A percentile compares a stretch with the other conserved stretches of the same genome.
phyloP scores from a whole-genome alignment of 2,113 vertebrate genomes.

The Trogon melanurus region DNA sequence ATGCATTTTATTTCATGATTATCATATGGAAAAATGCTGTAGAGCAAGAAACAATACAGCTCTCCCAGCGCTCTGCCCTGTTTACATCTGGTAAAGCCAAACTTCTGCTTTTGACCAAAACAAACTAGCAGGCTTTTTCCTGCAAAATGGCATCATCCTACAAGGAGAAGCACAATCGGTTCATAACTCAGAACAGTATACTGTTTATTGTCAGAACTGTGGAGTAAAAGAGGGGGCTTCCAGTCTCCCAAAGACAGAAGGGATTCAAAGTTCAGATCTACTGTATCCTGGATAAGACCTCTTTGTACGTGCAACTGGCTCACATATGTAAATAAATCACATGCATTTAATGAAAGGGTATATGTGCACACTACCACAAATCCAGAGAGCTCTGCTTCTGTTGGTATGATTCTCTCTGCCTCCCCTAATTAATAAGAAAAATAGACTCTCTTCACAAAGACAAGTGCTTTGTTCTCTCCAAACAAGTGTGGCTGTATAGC shows the following conservation, averaged over 20 bases:
- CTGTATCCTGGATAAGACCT: not conserved
- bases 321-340: not conserved
- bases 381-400: not conserved
- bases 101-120: not conserved
- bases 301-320: not conserved
- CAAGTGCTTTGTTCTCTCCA: not conserved
- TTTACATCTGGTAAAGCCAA: not conserved
- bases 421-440: not conserved
- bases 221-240: not conserved
- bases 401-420: not conserved
- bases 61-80: not conserved
- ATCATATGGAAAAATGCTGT: not conserved
- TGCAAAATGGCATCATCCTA: not conserved
- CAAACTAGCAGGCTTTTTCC: not conserved
- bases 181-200: not conserved
- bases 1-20: not conserved
- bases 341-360: not conserved
- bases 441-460: not conserved
- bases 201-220: not conserved
- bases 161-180: not conserved
- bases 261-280: not conserved
- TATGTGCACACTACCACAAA: not conserved
- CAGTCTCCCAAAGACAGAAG: not conserved
- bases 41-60: not conserved
- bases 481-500: not conserved